These are phyloP conservation scores for Adelognathus sp. DNA, from an alignment of 2,888 invertebrate species.

Conservation along the genomic window DNA sequence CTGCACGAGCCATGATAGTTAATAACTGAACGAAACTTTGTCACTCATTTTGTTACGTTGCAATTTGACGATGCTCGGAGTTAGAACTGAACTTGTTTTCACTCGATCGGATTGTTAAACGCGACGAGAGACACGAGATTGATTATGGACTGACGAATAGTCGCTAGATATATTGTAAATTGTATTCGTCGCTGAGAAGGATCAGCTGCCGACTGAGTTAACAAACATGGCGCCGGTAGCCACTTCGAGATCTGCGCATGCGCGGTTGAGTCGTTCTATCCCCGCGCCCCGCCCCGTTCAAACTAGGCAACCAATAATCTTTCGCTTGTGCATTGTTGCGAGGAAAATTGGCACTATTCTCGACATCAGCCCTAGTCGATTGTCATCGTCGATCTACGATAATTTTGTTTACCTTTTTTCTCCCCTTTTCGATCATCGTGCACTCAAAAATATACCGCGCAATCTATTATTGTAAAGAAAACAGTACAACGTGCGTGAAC, in stretches of 20 bases:
- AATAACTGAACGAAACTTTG: background rate
- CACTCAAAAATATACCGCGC: background rate
- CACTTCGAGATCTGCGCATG: background rate
- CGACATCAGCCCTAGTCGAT: background rate
- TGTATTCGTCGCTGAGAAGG: background rate
- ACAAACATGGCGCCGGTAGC: background rate
- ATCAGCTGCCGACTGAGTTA: slow-evolving; percentile 48
- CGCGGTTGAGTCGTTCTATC: background rate
- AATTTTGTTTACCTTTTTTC: slow-evolving; percentile 9
- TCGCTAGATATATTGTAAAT: slow-evolving; percentile 38
- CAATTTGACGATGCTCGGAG: too few relatives aligned
- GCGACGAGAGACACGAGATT: background rate
- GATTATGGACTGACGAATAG: background rate
- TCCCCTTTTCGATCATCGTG: background rate
- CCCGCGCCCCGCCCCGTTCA: background rate
- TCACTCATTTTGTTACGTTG: too few relatives aligned
- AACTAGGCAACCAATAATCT: background rate
- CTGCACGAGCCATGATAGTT: slow-evolving; percentile 46
- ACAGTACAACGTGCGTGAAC: too few relatives aligned
- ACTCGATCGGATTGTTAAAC: too few relatives aligned
- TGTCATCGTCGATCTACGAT: background rate
- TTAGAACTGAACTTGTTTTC: too few relatives aligned
- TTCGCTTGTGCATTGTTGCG: background rate
- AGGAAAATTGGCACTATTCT: background rate
- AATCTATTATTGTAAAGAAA: too few relatives aligned